phyloP scores from a whole-genome alignment of 1,140 invertebrate genomes.

The Drosophila sulfurigaster region DNA sequence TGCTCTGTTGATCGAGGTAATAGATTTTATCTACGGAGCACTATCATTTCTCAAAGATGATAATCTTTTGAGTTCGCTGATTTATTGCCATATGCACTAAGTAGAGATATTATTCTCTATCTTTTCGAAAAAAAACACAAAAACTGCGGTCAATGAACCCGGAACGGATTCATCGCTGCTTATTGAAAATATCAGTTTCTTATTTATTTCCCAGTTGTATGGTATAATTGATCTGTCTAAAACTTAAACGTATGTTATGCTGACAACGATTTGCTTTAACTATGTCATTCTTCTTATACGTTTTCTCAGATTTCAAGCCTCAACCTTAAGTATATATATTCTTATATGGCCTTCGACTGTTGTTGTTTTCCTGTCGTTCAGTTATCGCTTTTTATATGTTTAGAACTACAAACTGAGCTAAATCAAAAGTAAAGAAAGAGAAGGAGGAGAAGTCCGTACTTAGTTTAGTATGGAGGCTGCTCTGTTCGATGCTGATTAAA shows the following conservation, averaged over 20 bases:
- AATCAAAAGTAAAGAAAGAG: slow-evolving; percentile 8
- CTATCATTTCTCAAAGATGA: background rate
- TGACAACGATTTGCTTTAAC: slow-evolving; percentile 15
- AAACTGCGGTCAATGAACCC: background rate
- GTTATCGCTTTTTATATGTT: slow-evolving; percentile 25
- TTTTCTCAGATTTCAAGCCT: slow-evolving; percentile 43
- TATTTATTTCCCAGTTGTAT: background rate
- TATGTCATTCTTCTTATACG: slow-evolving; percentile 22
- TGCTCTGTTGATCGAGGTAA: background rate
- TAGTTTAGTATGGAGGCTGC: slow-evolving; percentile 21
- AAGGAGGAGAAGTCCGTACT: background rate
- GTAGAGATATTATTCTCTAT: background rate
- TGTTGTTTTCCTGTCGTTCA: slow-evolving; percentile 34
- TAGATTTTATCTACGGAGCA: background rate
- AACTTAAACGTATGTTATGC: background rate
- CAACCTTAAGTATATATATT: slow-evolving; percentile 30
- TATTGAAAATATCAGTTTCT: background rate
- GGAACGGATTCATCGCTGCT: background rate
- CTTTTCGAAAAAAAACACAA: background rate
- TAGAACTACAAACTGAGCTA: slow-evolving; percentile 43
- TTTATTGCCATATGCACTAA: background rate
- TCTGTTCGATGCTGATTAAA: slow-evolving; percentile 32
- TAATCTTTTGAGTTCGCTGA: background rate
- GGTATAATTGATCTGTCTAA: background rate
- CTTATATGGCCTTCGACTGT: slow-evolving; percentile 33